A percentile compares a stretch with the other conserved stretches of the same genome.
Conservation (phyloP, 2,113 vertebrate species). For the Procavia capensis region DNA sequence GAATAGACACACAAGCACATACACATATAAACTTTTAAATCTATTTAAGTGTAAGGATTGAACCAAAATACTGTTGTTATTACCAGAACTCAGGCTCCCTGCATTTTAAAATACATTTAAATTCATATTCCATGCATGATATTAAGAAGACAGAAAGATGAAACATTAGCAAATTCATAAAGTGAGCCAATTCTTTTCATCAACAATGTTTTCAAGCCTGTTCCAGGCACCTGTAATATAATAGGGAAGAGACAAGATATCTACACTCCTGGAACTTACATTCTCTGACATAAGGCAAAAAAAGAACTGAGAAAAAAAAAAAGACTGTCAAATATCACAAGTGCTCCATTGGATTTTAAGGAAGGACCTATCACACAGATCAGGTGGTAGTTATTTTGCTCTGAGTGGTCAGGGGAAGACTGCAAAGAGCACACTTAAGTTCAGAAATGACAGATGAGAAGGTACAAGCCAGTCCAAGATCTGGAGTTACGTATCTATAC, state of each 20-base stretch:
- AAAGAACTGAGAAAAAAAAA: neutral
- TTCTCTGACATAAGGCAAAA: neutral
- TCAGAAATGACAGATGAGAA: slow-evolving; percentile 25
- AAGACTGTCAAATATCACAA: neutral
- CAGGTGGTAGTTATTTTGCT: neutral
- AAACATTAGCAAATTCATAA: neutral
- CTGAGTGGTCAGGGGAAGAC: neutral
- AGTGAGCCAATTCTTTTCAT: neutral
- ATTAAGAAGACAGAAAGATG: neutral
- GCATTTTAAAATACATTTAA: slow-evolving; percentile 20
- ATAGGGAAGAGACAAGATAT: neutral
- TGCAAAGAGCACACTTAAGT: neutral
- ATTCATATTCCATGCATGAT: neutral
- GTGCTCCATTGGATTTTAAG: neutral
- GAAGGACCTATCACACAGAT: neutral
- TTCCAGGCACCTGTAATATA: neutral
- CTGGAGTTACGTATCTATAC: neutral
- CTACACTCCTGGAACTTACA: neutral
- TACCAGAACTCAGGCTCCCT: neutral
- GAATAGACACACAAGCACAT: too few species aligned
- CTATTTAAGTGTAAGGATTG: neutral
- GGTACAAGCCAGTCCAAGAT: neutral
- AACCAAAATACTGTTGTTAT: neutral
- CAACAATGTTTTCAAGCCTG: neutral
- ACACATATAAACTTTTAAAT: neutral